These are phyloP conservation scores for Indicator indicator DNA, from an alignment of 2,113 vertebrate species.

Conservation along the genomic window DNA sequence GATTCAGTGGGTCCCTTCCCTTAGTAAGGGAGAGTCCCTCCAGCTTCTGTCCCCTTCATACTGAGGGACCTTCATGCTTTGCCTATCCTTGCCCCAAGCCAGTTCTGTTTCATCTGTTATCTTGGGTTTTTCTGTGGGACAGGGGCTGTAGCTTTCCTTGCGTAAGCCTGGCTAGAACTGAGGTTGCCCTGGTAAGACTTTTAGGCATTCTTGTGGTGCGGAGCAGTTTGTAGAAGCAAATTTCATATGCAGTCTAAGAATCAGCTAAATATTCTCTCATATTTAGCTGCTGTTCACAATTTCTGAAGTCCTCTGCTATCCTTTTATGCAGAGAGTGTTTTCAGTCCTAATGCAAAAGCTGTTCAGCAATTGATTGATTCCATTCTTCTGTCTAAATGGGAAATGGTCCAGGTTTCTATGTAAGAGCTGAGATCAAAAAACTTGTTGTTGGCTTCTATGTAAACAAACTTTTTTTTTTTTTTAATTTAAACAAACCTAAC, in stretches of 20 bases:
- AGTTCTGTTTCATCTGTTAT: background rate
- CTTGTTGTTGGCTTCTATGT: slow-evolving; percentile 53
- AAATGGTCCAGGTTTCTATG: slow-evolving; percentile 1
- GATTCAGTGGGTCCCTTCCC: background rate
- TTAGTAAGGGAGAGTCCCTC: background rate
- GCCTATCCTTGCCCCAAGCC: background rate
- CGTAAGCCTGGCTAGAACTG: background rate
- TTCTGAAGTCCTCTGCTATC: background rate
- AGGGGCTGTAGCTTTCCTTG: background rate
- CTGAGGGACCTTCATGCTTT: background rate
- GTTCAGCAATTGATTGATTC: slow-evolving; percentile 18
- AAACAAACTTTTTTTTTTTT: slow-evolving; percentile 18
- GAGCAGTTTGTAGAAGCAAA: background rate
- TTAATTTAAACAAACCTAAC: background rate
- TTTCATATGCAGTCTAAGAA: background rate
- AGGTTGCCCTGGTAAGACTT: background rate
- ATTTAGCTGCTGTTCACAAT: background rate
- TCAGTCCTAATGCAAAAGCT: background rate
- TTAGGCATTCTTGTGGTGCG: background rate
- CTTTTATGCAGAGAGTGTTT: background rate
- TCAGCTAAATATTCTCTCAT: background rate
- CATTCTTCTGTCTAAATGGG: background rate
- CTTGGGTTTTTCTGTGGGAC: background rate
- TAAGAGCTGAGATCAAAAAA: slow-evolving; percentile 44
- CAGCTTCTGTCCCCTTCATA: background rate